phyloP scores from a whole-genome alignment of 2,113 vertebrate species.

The Crotalus viridis region DNA sequence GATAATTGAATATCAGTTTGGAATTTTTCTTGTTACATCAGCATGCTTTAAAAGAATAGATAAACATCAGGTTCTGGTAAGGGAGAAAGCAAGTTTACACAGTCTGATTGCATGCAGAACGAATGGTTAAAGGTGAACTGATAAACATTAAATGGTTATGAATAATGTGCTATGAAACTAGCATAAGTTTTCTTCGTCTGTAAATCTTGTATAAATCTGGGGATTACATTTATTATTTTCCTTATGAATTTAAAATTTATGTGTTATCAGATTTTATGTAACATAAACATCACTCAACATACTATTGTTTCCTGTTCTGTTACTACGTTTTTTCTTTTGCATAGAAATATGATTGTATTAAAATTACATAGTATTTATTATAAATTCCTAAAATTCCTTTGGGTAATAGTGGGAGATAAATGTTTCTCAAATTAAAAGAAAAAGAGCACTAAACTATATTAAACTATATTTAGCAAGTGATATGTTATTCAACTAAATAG shows the following conservation, averaged over 20 bases:
- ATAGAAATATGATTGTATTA: background rate
- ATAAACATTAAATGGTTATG: constrained; percentile 3
- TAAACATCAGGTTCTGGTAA: background rate
- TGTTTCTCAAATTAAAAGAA: background rate
- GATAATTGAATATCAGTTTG: background rate
- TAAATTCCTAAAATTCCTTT: background rate
- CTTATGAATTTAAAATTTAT: background rate
- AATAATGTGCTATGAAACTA: background rate
- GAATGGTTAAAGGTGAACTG: constrained; percentile 7
- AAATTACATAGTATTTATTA: background rate
- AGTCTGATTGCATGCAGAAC: background rate
- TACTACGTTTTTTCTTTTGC: background rate
- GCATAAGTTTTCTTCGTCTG: background rate
- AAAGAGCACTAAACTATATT: background rate
- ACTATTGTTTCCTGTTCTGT: background rate
- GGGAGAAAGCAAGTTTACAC: background rate
- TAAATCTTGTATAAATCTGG: background rate
- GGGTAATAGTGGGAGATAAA: background rate
- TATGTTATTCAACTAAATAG: background rate
- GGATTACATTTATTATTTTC: background rate
- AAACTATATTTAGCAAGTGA: background rate
- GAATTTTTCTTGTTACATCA: background rate
- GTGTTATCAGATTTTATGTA: background rate
- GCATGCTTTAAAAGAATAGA: background rate
- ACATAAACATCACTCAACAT: background rate